A percentile compares a stretch with the other conserved stretches of the same genome.
These are phyloP conservation scores for Pollenia griseotomentosa DNA, from an alignment of 2,888 invertebrate species.

Conservation along the genomic window DNA sequence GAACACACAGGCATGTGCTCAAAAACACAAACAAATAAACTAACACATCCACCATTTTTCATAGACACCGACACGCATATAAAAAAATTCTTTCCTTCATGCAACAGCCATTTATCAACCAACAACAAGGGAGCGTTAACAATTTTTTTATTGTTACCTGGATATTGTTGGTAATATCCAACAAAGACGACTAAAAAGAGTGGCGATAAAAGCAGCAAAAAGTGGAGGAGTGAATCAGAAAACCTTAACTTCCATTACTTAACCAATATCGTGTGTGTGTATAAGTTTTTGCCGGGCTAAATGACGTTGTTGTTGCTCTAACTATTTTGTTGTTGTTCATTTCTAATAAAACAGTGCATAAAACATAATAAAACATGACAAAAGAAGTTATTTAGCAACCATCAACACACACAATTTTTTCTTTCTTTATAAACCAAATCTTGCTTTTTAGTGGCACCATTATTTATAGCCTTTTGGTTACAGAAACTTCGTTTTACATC, in stretches of 20 bases:
- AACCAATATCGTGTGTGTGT: background rate
- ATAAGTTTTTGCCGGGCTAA: background rate
- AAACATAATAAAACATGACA: conserved; percentile 47
- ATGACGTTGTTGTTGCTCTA: background rate
- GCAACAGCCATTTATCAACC: conserved; percentile 35
- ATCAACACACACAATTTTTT: conserved; percentile 10
- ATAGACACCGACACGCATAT: background rate
- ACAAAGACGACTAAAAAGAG: background rate
- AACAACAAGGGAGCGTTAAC: conserved; percentile 16
- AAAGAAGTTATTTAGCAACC: conserved; percentile 50
- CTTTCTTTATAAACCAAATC: background rate
- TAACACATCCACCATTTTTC: background rate
- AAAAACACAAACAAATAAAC: background rate
- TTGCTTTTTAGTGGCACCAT: conserved; percentile 21
- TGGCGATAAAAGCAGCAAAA: background rate
- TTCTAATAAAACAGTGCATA: conserved; percentile 28
- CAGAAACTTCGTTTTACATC: background rate
- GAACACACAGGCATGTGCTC: too few species aligned
- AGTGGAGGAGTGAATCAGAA: background rate
- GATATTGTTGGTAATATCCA: background rate
- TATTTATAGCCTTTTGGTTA: conserved; percentile 13
- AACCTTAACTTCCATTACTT: conserved; percentile 36
- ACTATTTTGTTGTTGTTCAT: background rate
- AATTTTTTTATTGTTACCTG: background rate
- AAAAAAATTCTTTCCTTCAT: conserved; percentile 3